Base-by-base conservation (phyloP, 2,888 invertebrate genomes). In the Villa cingulata region DNA sequence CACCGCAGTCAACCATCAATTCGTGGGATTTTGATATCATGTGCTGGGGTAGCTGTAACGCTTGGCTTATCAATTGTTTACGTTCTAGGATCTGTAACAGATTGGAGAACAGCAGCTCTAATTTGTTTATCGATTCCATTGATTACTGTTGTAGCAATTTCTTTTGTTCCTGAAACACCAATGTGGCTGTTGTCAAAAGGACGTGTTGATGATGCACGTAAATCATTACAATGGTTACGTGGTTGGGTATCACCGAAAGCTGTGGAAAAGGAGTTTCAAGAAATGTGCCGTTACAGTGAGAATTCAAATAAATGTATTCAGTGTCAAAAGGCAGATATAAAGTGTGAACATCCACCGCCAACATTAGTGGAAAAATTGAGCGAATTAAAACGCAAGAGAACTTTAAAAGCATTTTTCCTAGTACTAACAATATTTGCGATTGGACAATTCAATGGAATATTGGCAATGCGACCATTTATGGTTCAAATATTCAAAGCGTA, bases 101-200 rank as follows among this genome's bases (percentile, higher is more conserved):
- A 71, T 2, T 77, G 76, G 76, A 63, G 74, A 36, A 68, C 70
- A 27, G 75, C 74, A 0, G 75, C 76, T 4, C 62, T 73, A 7
- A 66, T 73, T 39, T 72, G 74, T 7, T 65, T 74, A 16, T 57
- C 59, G 1, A 67, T 76, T 4, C 77, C 77, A 0, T 50, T 76
- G 0, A 53, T 70, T 14, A 74, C 76, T 0, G 70, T 75, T 66
- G 56, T 72, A 1, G 63, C 74, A 2, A 74, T 77, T 2, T 58
- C 72, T 2, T 69, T 75, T 59, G 76, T 77, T 3, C 77, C 77
- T 1, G 77, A 77, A 62, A 74, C 76, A 7, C 77, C 76, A 36
- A 68, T 75, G 56, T 77, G 76, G 77, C 60, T 77, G n/a, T 54
- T 77, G 48, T 74, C 76, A 0, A 74, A 74, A 53, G 74, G 75